Evolutionary conservation across 2,797 vertebrate species (phyloP), one percentile per base, ranked within the genome.

Genomic region (Sternotherus odoratus): DNA sequence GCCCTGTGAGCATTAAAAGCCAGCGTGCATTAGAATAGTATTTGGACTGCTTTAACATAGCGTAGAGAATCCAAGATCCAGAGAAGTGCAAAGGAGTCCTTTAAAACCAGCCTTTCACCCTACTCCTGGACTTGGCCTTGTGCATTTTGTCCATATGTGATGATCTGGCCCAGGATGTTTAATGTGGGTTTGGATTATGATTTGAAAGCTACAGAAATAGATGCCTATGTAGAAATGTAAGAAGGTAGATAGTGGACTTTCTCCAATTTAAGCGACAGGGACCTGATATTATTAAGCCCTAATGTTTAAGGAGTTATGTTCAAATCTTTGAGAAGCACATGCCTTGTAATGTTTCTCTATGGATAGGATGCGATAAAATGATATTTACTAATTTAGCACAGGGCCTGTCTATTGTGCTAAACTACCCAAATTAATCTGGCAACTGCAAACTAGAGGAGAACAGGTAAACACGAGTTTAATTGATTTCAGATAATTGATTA

Each of bases 161-260:
- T 53, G n/a, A 85, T 17, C n/a, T 66, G 24, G 49, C 63, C 94
- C 90, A 88, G 24, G 77, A 91, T 80, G 83, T 75, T 79, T 89
- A 19, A 88, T 85, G 79, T 74, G 50, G 54, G 49, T 83, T 96
- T 83, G 83, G 75, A 85, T 96, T 89, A 91, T 46, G 83, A 88
- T 94, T 91, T 84, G 88, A 93, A 92, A 75, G 86, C 84, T 46
- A 57, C 93, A 90, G 50, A 88, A 92, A 81, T 79, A 91, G 81
- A 91, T 91, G 56, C 84, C 90, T 88, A 48, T 82, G 36, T 82
- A 83, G 84, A 88, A 89, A 85, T 33, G 1, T 66, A 46, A 88
- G 28, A 79, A 43, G 39, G 78, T 86, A 60, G 86, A 36, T 72
- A 24, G 5, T 28, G 7, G 16, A 36, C 16, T 89, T 3, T 79